Base-by-base conservation (phyloP, 1,140 invertebrate genomes). In the Geopemphigus sp. region DNA sequence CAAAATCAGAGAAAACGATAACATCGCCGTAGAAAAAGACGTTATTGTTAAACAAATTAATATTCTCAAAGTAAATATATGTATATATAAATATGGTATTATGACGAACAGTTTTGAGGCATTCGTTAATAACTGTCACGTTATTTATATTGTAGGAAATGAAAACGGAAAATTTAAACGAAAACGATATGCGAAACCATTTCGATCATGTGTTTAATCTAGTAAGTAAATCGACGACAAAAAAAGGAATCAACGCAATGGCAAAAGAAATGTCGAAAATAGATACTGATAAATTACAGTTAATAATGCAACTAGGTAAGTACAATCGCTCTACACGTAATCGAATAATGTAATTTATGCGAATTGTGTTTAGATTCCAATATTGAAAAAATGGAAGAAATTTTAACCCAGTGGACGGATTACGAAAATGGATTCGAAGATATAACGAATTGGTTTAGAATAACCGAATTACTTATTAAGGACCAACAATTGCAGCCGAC, bases 401-500 rank as follows among this genome's bases (percentile, higher is more conserved):
- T 92, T 0, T 84, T 95, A 17, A 88, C 90, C 63, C 92, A 93
- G 85, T 98, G 96, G 96, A 88, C 91, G 81, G 91, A 93, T 80
- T 97, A 96, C 86, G 95, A 98, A 84, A 87, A 88, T 56, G 90
- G 91, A 53, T 87, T 95, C 45, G 92, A 96, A 82, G 86, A 88
- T 15, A 90, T 95, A 47, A 91, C 91, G 8, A 90, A 92, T 82
- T 98, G 95, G 95, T 92, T 97, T 80, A 90, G 93, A 83, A 86
- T 89, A 53, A 91, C 92, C 83, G 96, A 98, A 87, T 88, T 90
- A 39, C 89, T 91, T 32, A 93, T 97, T 83, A 90, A 93, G 81
- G 93, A 96, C 82, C 93, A 96, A 85, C 91, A 92, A 76, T 86
- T 96, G 1, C 92, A 94, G 83, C 91, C 92, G 11, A 92, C 91